A percentile compares a stretch with the other conserved stretches of the same genome.
phyloP scores from a whole-genome alignment of 53 echinoderm and acorn worm species.

The Crossaster papposus region DNA sequence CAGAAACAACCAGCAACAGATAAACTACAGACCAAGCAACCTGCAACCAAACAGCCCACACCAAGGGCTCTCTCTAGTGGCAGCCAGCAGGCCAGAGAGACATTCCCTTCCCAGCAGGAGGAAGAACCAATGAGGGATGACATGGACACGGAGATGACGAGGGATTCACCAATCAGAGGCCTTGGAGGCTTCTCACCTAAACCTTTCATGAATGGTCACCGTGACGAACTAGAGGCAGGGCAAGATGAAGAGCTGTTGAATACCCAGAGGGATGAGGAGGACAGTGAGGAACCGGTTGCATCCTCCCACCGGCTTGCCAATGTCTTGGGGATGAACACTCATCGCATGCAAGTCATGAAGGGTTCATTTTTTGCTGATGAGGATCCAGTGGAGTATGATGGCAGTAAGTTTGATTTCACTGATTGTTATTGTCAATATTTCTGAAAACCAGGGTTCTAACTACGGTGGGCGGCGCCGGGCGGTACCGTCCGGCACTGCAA shows the following conservation, averaged over 20 bases:
- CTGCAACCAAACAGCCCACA: not conserved
- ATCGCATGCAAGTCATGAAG: conserved; percentile 99
- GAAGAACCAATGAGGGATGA: conserved; percentile 73
- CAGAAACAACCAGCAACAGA: conserved; percentile 37
- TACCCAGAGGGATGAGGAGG: conserved; percentile 42
- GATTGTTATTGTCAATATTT: not conserved
- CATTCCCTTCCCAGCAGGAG: conserved; percentile 33
- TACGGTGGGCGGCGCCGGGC: too few species aligned
- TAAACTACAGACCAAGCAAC: conserved; percentile 29
- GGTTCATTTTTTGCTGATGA: conserved; percentile 92
- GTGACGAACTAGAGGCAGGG: not conserved
- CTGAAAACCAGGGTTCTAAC: not conserved
- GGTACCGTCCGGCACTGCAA: too few species aligned
- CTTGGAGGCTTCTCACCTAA: conserved; percentile 70
- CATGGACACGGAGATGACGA: conserved; percentile 61
- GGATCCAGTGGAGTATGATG: conserved; percentile 67
- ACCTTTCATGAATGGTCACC: conserved; percentile 63
- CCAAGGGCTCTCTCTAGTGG: conserved; percentile 8
- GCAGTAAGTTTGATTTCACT: conserved; percentile 12
- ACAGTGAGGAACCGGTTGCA: conserved; percentile 53
- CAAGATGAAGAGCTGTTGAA: conserved; percentile 13
- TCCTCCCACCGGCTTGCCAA: conserved; percentile 82
- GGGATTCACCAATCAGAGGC: conserved; percentile 69
- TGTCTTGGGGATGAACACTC: conserved; percentile 86
- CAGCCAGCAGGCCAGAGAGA: conserved; percentile 25